A percentile compares a stretch with the other conserved stretches of the same genome.
Conservation (phyloP, 2,888 invertebrate species). For the Cephus pygmeus region DNA sequence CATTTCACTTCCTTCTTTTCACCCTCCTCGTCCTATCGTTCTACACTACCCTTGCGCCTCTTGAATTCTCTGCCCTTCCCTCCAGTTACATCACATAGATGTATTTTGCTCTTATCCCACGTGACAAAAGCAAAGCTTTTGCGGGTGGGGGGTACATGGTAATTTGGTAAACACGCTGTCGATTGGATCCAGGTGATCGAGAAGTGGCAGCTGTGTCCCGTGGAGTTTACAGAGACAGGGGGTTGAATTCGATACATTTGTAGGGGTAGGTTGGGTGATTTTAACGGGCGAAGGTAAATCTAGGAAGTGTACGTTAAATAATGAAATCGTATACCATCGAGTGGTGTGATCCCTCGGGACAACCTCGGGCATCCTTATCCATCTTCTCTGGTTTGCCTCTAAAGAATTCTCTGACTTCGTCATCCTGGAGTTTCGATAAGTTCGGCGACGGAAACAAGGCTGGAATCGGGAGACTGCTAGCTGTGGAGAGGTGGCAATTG, state of each 20-base stretch:
- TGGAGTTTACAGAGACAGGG: not conserved
- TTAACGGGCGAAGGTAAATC: not conserved
- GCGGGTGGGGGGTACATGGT: not conserved
- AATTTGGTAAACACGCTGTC: not conserved
- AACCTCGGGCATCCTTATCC: not conserved
- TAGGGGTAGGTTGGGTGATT: not conserved
- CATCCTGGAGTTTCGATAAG: not conserved
- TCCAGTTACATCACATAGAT: not conserved
- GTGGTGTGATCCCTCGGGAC: not conserved
- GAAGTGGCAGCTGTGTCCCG: not conserved
- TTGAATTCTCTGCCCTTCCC: not conserved
- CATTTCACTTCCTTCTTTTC: not conserved
- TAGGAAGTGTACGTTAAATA: not conserved
- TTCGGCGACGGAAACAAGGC: not conserved
- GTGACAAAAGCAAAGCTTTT: not conserved
- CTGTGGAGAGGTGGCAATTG: constrained; percentile 21
- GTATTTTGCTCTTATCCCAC: not conserved
- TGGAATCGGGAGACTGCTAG: constrained; percentile 11
- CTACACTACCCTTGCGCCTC: not conserved
- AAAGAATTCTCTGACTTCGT: not conserved
- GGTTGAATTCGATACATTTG: not conserved
- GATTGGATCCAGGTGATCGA: not conserved
- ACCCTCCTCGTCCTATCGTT: not conserved
- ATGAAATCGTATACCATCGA: not conserved
- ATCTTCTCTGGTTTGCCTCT: not conserved